Base-by-base conservation (phyloP, 1,140 invertebrate species). In the Drosophila sp. region DNA sequence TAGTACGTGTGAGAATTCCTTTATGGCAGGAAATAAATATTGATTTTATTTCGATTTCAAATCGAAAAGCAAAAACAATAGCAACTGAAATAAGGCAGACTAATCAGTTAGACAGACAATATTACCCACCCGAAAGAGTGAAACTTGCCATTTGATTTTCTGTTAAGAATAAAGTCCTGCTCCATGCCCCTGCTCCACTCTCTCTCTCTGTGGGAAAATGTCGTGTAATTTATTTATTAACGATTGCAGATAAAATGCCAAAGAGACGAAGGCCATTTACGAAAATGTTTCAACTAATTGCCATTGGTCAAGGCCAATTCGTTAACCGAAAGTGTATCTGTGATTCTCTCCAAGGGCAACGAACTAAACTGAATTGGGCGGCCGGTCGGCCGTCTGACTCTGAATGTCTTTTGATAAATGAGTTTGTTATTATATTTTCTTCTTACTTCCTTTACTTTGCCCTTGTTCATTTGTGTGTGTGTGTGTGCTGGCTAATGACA, bases 171-270 rank as follows among this genome's bases (percentile, higher is more conserved):
- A 68, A 7, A 38, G 10, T 4, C 1, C 35, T 27, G 17, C 1
- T 4, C 25, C 7, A 4, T n/a, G 23, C 32, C 1, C 8, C 2
- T 11, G 0, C 27, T 29, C n/a, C 5, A 2, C 10, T 4, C 10
- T 11, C 17, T 25, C n/a, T 27, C 30, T 23, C 11, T 40, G 25
- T 50, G 44, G 44, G 23, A 27, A 79, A 82, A 76, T 77, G 76
- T 76, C 83, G 67, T 72, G 76, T 71, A 82, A 87, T 79, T 87
- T 87, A 86, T 86, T 86, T 86, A 87, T 86, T 71, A 73, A 65
- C 66, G 83, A 87, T 83, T 82, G 58, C 57, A 56, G 83, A 86
- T 83, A 87, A 76, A 76, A 56, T 35, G 44, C 44, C 44, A 50
- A 50, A 25, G 27, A 64, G 38, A 56, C 66, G 60, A 57, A 47